Evolutionary conservation across 2,888 invertebrate genomes (phyloP), one percentile per base, ranked within the genome.

Genomic region (Brenthis daphne): DNA sequence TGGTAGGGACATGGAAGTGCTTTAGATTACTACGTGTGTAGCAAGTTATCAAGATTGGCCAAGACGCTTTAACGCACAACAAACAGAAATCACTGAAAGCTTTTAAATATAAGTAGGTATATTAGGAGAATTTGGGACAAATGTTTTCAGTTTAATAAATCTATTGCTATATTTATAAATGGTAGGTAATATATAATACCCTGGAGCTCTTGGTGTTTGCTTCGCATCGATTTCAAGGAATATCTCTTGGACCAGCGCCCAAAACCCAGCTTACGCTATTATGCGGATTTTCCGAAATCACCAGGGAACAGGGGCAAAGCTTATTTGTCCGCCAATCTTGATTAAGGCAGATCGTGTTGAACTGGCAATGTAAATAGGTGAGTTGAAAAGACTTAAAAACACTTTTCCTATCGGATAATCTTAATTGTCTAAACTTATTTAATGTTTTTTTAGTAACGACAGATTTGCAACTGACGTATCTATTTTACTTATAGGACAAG

Each of bases 301-400:
- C 66, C 54, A 54, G 61, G 64, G 64, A 70, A 68, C 68, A 68
- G 68, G 47, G 64, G 64, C 48, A 51, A 68, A 64, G 69, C 70
- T 73, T 79, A 76, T 80, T 80, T 79, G 78, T 77, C 76, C 71
- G 74, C 72, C 76, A 75, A 75, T 80, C 78, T 76, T 77, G 75
- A 80, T 81, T 81, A 80, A 77, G 76, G 75, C 65, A 63, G 64
- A 68, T 74, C 69, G 66, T 74, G 64, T 71, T 64, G 75, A 73
- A 69, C 65, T 70, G 64, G 64, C 70, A 70, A 73, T 71, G 72
- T 73, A 72, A 75, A 76, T 75, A 76, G 70, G 70, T 69, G 69
- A 71, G 65, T 65, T 56, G 56, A 68, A 71, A 69, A 64, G 37
- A 69, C 37, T 37, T 29, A 50, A 65, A 50, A 37, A 67, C 50